phyloP scores from a whole-genome alignment of 1,140 invertebrate genomes.

The Neotoxoptera formosana region DNA sequence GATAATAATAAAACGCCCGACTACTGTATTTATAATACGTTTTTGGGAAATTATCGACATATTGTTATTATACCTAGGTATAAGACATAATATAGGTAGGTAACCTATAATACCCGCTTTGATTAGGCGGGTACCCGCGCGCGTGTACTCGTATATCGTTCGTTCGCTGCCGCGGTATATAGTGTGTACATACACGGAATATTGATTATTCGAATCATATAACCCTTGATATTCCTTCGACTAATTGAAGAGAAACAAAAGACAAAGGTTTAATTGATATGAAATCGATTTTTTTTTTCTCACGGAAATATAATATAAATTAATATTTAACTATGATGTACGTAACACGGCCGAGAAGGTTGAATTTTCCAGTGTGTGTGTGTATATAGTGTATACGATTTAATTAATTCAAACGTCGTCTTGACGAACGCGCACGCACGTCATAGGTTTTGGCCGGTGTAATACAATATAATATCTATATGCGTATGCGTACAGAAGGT shows the following conservation, averaged over 20 bases:
- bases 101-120: not conserved
- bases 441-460: not conserved
- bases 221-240: not conserved
- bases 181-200: not conserved
- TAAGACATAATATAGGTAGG: not conserved
- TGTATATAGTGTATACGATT: not conserved
- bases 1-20: not conserved
- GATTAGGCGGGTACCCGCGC: not conserved
- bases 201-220: slow-evolving; percentile 11
- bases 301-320: slow-evolving; percentile 1
- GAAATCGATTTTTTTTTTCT: slow-evolving; percentile 10
- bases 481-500: not conserved
- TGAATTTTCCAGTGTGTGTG: not conserved
- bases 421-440: not conserved
- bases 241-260: not conserved
- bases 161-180: not conserved
- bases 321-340: not conserved
- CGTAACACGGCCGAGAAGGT: slow-evolving; percentile 8
- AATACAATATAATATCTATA: not conserved
- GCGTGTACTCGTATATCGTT: not conserved
- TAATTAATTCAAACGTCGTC: slow-evolving; percentile 25
- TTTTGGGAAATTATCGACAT: not conserved
- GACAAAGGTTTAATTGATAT: not conserved
- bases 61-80: not conserved
- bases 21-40: not conserved